phyloP scores from a whole-genome alignment of 2,888 invertebrate genomes.

The Neelides folsomi region DNA sequence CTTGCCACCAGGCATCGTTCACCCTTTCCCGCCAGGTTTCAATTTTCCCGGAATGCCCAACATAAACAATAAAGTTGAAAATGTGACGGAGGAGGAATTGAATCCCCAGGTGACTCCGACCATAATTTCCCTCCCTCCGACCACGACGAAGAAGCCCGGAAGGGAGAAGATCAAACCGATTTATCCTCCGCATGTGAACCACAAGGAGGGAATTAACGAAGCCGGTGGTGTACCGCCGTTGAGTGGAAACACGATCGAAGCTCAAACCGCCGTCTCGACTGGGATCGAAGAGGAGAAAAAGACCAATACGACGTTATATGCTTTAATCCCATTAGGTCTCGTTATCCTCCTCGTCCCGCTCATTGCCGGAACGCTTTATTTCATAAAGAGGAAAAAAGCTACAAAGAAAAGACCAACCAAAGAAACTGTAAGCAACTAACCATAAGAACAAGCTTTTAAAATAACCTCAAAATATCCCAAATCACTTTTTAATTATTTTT shows the following conservation, averaged over 20 bases:
- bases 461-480: too few species aligned
- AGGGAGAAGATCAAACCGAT: too few species aligned
- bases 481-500: too few species aligned
- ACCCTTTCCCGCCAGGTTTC: slow-evolving; percentile 1
- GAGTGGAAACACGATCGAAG: not conserved
- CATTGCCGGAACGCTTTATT: slow-evolving; percentile 52
- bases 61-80: too few species aligned
- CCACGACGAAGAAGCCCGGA: too few species aligned
- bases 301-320: slow-evolving; percentile 42
- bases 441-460: too few species aligned
- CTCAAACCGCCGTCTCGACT: slow-evolving; percentile 11
- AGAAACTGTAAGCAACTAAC: slow-evolving; percentile 65
- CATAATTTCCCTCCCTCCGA: too few species aligned
- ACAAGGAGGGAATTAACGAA: too few species aligned
- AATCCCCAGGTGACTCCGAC: not conserved
- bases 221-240: not conserved
- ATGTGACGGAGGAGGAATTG: not conserved
- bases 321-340: slow-evolving; percentile 54
- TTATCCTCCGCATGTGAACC: too few species aligned
- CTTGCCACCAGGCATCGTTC: slow-evolving; percentile 2
- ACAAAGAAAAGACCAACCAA: slow-evolving; percentile 45
- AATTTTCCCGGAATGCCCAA: too few species aligned
- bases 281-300: too few species aligned
- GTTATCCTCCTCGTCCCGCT: slow-evolving; percentile 56
- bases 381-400: slow-evolving; percentile 55